Percentiles rank a stretch among this genome's conserved stretches.
phyloP scores from a whole-genome alignment of 2,797 vertebrate species.

The Lacerta bilineata region DNA sequence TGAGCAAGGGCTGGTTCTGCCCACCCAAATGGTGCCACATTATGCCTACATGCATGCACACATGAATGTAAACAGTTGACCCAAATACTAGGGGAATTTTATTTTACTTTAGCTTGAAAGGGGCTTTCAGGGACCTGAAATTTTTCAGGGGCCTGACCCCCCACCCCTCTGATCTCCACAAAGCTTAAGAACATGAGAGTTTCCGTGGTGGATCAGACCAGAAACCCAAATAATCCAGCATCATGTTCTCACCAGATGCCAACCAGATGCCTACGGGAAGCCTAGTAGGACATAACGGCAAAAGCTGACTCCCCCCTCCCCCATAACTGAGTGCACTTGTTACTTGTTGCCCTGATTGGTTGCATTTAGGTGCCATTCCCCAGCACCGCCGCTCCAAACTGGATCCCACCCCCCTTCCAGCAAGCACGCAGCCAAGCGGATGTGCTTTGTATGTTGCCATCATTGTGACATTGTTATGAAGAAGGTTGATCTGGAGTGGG shows the following conservation, averaged over 20 bases:
- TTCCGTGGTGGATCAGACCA: too few relatives aligned
- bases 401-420: neutral
- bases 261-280: neutral
- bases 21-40: neutral
- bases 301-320: neutral
- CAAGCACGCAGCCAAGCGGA: neutral
- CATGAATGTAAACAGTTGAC: neutral
- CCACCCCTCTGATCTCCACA: too few relatives aligned
- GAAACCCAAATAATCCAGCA: neutral
- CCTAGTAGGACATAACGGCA: neutral
- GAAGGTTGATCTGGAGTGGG: neutral
- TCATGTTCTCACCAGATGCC: neutral
- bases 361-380: neutral
- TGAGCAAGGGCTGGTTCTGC: rapidly evolving
- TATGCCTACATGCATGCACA: neutral
- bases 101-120: too few relatives aligned
- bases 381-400: neutral
- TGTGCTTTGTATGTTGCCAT: neutral
- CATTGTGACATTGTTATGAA: neutral
- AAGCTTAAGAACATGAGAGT: too few relatives aligned
- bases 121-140: too few relatives aligned
- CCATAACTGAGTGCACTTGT: neutral
- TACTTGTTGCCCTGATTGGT: neutral
- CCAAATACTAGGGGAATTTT: neutral
- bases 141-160: too few relatives aligned